A percentile compares a stretch with the other conserved stretches of the same genome.
phyloP scores from a whole-genome alignment of 2,888 invertebrate genomes.

The Xestia sexstrigata region DNA sequence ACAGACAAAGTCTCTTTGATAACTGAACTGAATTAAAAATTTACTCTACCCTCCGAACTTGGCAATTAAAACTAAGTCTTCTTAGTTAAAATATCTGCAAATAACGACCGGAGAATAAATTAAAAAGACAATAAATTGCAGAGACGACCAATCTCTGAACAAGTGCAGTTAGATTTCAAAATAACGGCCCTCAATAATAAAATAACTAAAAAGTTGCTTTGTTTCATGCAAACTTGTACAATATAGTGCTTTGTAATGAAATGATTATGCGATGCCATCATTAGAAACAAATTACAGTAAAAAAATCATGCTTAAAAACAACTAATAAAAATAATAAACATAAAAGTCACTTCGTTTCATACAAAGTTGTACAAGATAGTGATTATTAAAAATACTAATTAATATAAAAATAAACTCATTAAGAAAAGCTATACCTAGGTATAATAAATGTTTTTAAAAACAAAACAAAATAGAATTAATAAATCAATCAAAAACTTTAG shows the following conservation, averaged over 20 bases:
- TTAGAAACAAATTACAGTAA: no score
- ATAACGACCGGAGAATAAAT: conserved; percentile 65
- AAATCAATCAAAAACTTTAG: not conserved
- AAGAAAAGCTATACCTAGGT: not conserved
- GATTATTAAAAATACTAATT: not conserved
- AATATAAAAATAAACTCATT: not conserved
- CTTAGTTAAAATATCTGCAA: conserved; percentile 60
- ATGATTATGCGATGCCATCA: not conserved
- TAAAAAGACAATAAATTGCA: conserved; percentile 63
- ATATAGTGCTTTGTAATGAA: not conserved
- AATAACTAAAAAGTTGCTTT: not conserved
- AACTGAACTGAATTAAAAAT: conserved; percentile 32
- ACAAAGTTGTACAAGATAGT: not conserved
- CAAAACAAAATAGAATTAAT: not conserved
- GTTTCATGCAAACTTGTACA: not conserved
- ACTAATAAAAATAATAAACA: conserved; percentile 45
- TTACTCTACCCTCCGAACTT: conserved; percentile 19
- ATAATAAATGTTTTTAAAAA: no score
- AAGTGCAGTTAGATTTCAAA: conserved; percentile 64
- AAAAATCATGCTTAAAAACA: no score
- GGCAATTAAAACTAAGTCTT: conserved; percentile 37
- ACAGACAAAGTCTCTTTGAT: conserved; percentile 13
- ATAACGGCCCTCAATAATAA: conserved; percentile 68
- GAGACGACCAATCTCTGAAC: conserved; percentile 52
- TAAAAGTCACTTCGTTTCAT: not conserved